Conservation (phyloP, 2,113 vertebrate genomes). For the Oncorhynchus masou region DNA sequence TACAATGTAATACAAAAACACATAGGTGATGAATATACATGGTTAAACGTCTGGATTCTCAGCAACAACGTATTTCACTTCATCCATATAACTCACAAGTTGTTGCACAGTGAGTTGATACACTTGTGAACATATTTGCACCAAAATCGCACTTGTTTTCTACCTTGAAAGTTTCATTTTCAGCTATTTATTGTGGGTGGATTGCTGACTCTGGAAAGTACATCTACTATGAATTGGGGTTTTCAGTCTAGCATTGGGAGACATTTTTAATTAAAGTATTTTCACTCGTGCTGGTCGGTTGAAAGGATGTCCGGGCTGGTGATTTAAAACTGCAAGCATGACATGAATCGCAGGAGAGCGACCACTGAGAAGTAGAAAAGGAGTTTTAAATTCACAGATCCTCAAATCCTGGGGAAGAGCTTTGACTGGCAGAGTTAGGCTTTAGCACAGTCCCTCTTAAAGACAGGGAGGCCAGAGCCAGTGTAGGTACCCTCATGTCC, state of each 20-base stretch:
- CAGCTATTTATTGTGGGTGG: not conserved
- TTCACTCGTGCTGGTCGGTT: conserved; percentile 27
- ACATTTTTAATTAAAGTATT: not conserved
- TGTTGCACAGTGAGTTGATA: not conserved
- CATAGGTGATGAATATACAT: conserved; percentile 63
- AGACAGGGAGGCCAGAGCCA: conserved; percentile 55
- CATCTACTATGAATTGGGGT: not conserved
- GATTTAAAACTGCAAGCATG: conserved; percentile 1
- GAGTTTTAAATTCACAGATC: conserved; percentile 6
- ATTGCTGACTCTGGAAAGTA: not conserved
- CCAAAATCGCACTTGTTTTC: not conserved
- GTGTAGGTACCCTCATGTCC: conserved; percentile 66
- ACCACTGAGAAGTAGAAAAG: not conserved
- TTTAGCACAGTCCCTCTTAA: not conserved
- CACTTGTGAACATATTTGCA: not conserved
- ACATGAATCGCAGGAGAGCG: conserved; percentile 7
- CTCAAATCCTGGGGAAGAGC: conserved; percentile 15
- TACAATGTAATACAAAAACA: conserved; percentile 56
- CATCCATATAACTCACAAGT: not conserved
- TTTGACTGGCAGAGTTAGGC: not conserved
- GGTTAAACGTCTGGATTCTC: not conserved
- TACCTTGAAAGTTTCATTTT: not conserved
- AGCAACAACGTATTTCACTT: not conserved
- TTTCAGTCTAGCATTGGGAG: not conserved
- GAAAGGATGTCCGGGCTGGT: conserved; percentile 12